Percentiles rank a stretch among this genome's conserved stretches.
These are phyloP conservation scores for Leptarthrus brevirostris DNA, from an alignment of 2,888 invertebrate species.

Conservation along the genomic window DNA sequence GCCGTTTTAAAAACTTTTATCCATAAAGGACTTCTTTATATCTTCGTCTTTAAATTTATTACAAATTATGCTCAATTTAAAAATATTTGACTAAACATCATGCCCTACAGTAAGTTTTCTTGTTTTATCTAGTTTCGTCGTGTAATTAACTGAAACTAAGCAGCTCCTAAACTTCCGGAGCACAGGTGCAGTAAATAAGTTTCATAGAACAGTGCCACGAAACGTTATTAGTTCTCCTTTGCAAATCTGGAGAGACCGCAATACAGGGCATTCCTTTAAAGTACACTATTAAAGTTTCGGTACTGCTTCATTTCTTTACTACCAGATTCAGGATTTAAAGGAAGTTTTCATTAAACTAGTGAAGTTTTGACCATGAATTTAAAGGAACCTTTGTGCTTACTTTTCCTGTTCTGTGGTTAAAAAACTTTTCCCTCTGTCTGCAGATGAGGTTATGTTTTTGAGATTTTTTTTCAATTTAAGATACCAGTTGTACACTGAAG, in stretches of 20 bases:
- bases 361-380: constrained; percentile 44
- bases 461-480: neutral
- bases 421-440: constrained; percentile 35
- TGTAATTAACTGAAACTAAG: constrained; percentile 35
- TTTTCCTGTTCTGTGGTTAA: constrained; percentile 22
- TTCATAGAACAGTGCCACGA: constrained; percentile 4
- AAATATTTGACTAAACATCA: neutral
- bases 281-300: constrained; percentile 32
- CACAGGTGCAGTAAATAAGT: constrained; percentile 31
- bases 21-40: no score
- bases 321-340: constrained; percentile 19
- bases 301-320: constrained; percentile 7
- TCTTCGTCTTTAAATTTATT: no score
- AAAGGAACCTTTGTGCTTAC: constrained; percentile 30
- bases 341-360: constrained; percentile 26
- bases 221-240: constrained; percentile 25
- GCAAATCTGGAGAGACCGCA: constrained; percentile 12
- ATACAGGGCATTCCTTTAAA: constrained; percentile 22
- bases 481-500: constrained; percentile 29
- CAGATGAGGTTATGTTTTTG: constrained; percentile 18
- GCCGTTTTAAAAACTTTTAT: no score
- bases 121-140: neutral
- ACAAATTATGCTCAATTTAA: no score
- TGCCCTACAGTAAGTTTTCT: neutral
- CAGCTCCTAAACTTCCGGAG: neutral